Percentiles rank a stretch among this genome's conserved stretches.
These are phyloP conservation scores for Leucophenga maculata DNA, from an alignment of 2,888 invertebrate genomes.

Conservation along the genomic window DNA sequence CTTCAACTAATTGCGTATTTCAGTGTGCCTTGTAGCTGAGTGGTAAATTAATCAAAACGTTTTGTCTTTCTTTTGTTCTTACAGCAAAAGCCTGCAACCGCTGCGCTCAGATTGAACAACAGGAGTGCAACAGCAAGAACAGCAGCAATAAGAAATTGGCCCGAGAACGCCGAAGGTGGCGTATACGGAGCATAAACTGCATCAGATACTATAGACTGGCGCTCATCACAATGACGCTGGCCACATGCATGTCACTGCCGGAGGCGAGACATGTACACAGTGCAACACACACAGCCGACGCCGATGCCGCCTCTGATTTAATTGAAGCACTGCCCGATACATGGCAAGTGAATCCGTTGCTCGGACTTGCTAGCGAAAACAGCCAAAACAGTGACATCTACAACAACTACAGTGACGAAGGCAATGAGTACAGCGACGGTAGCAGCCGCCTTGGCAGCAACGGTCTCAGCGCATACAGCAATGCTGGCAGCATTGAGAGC, in stretches of 20 bases:
- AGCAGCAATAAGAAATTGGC: constrained; percentile 24
- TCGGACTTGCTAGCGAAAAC: constrained; percentile 38
- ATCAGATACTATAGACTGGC: background rate
- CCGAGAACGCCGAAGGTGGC: constrained; percentile 16
- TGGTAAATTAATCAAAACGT: too few relatives aligned
- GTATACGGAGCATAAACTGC: constrained; percentile 30
- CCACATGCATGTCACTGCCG: constrained; percentile 40
- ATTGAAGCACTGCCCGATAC: constrained; percentile 28
- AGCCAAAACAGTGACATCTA: constrained; percentile 45
- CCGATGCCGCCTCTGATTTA: too few relatives aligned
- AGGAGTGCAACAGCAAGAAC: constrained; percentile 34
- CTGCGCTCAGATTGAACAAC: constrained; percentile 14
- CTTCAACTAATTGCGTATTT: background rate
- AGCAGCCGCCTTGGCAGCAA: constrained; percentile 31
- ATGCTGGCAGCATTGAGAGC: background rate
- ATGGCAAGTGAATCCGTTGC: constrained; percentile 47
- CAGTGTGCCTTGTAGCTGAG: too few relatives aligned
- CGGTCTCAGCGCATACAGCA: constrained; percentile 20
- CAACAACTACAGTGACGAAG: constrained; percentile 9
- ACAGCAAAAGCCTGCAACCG: background rate
- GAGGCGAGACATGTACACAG: constrained; percentile 50
- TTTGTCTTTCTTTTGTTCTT: background rate
- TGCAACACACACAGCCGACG: constrained; percentile 4
- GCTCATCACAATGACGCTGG: constrained; percentile 43
- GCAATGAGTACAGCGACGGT: constrained; percentile 22